A percentile compares a stretch with the other conserved stretches of the same genome.
Conservation (phyloP, 2,797 vertebrate species). For the Pipistrellus pygmaeus region DNA sequence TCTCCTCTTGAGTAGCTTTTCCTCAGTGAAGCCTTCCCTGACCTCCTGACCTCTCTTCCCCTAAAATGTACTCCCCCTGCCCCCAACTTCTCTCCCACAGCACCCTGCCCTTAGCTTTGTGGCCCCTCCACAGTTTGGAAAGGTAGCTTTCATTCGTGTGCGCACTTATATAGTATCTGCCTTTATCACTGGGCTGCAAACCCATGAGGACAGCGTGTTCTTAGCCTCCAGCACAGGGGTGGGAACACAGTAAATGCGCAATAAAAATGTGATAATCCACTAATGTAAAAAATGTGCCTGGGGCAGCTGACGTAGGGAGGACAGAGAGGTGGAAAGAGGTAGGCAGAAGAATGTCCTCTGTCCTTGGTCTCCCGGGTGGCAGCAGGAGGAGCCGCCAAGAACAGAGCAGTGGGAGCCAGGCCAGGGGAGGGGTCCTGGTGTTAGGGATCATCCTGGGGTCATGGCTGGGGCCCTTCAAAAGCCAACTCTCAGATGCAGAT, state of each 20-base stretch:
- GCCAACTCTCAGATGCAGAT: background rate
- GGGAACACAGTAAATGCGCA: background rate
- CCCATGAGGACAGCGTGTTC: background rate
- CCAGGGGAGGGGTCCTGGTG: background rate
- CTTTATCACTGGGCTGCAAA: background rate
- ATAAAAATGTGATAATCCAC: background rate
- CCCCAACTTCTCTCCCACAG: background rate
- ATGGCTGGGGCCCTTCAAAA: background rate
- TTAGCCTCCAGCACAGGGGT: background rate
- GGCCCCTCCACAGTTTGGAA: background rate
- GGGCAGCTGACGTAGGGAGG: no score
- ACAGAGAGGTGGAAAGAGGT: background rate
- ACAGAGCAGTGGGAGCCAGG: background rate
- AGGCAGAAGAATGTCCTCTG: background rate
- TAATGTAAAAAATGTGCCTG: background rate
- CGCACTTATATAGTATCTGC: background rate
- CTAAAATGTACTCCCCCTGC: rapidly evolving
- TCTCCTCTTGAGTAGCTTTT: background rate
- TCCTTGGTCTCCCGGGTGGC: background rate
- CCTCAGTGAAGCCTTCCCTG: background rate
- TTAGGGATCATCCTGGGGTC: background rate
- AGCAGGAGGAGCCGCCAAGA: background rate
- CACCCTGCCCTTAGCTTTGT: background rate
- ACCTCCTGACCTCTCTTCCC: background rate
- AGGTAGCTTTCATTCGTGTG: background rate